Percentiles rank a stretch among this genome's conserved stretches.
phyloP scores from a whole-genome alignment of 2,888 invertebrate species.

The Mycalesis mineus region DNA sequence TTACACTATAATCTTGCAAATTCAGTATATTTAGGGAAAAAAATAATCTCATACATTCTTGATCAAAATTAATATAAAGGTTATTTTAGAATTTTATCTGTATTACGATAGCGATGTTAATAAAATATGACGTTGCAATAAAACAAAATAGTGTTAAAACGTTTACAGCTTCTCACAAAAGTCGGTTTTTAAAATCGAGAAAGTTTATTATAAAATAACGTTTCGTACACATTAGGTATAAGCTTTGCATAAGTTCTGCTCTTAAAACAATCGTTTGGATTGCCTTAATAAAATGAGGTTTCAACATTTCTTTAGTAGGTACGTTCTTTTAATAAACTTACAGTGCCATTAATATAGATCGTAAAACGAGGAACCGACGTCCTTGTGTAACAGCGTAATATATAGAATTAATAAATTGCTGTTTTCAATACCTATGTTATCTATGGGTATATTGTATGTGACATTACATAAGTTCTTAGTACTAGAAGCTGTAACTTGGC shows the following conservation, averaged over 20 bases:
- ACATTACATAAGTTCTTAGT: too few species aligned
- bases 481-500: too few species aligned
- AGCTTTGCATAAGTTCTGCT: background rate
- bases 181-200: conserved; percentile 1
- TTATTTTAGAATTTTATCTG: conserved; percentile 49
- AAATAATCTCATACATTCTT: conserved; percentile 51
- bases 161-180: background rate
- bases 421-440: too few species aligned
- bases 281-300: background rate
- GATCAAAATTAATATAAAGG: conserved; percentile 6
- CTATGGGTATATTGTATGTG: too few species aligned
- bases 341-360: background rate
- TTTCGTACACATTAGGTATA: background rate
- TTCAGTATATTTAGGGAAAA: conserved; percentile 36
- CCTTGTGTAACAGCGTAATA: too few species aligned
- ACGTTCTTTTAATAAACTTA: background rate
- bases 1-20: conserved; percentile 49
- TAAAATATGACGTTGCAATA: conserved; percentile 11
- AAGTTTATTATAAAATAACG: background rate
- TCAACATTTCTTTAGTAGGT: background rate
- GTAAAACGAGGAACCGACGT: too few species aligned
- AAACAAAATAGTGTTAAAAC: conserved; percentile 1
- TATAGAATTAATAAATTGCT: too few species aligned
- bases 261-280: conserved; percentile 3
- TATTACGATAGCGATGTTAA: conserved; percentile 31